Percentiles rank a stretch among this genome's conserved stretches.
Conservation (phyloP, 2,113 vertebrate species). For the Myiopsitta monachus region DNA sequence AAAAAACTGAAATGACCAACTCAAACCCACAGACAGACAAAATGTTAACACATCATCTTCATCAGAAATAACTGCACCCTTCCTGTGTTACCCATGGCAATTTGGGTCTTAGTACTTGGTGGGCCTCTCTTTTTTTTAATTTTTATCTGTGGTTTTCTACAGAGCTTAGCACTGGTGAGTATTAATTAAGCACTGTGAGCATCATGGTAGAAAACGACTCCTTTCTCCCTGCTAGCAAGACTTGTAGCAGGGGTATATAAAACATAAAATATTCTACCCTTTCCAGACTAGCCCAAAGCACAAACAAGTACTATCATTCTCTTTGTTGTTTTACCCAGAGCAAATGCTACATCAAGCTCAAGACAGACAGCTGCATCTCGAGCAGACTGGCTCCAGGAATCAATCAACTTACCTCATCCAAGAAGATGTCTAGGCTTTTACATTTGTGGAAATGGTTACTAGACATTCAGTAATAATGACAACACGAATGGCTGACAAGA, state of each 20-base stretch:
- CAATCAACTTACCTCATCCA: slow-evolving; percentile 44
- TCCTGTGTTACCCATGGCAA: not conserved
- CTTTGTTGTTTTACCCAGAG: slow-evolving; percentile 58
- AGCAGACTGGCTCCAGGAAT: slow-evolving; percentile 43
- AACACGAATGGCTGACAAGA: slow-evolving; percentile 47
- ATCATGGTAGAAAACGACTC: not conserved
- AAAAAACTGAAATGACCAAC: not conserved
- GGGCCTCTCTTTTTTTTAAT: not conserved
- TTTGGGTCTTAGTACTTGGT: not conserved
- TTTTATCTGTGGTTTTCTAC: not conserved
- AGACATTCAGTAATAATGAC: slow-evolving; percentile 48
- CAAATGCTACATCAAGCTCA: slow-evolving; percentile 31
- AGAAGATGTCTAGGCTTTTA: slow-evolving; percentile 40
- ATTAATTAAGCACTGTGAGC: not conserved
- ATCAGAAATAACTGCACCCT: not conserved
- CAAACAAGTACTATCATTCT: slow-evolving; percentile 22
- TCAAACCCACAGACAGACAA: not conserved
- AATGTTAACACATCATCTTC: not conserved
- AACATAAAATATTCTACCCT: not conserved
- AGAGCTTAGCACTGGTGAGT: not conserved
- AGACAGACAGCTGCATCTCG: slow-evolving; percentile 52
- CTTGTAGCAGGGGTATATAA: not conserved
- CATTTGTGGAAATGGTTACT: slow-evolving; percentile 28
- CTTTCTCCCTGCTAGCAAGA: slow-evolving; percentile 27
- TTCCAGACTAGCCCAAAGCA: slow-evolving; percentile 33